Percentiles rank a stretch among this genome's conserved stretches.
Evolutionary conservation across 2,888 invertebrate species (phyloP).

Genomic region (Xestia c-nigrum): DNA sequence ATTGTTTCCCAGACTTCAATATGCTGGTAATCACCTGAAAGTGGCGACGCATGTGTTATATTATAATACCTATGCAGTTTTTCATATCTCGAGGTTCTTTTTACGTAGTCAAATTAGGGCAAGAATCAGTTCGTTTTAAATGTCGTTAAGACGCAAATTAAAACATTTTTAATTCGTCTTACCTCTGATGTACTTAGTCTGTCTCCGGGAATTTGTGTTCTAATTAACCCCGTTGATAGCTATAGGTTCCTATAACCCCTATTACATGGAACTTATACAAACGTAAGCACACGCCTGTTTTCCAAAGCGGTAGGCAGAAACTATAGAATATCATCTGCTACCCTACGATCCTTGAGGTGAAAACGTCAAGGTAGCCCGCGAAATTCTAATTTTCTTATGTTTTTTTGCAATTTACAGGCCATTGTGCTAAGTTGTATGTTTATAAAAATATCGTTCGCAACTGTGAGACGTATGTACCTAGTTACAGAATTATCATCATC

Average conservation of each 20-base stretch:
- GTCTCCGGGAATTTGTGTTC: background rate
- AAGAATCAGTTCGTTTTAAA: background rate
- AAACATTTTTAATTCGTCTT: background rate
- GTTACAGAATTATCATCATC: no score
- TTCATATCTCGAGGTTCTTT: background rate
- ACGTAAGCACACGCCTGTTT: background rate
- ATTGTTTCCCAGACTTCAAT: conserved; percentile 91
- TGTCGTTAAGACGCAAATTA: background rate
- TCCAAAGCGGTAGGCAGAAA: background rate
- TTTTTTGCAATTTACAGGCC: no score
- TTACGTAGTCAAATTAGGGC: background rate
- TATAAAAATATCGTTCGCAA: no score
- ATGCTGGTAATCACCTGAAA: conserved; percentile 92
- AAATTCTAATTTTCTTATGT: no score
- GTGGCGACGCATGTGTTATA: background rate
- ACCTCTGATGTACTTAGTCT: background rate
- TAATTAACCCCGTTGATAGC: background rate
- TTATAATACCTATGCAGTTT: background rate
- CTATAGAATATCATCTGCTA: background rate
- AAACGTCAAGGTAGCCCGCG: no score
- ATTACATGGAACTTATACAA: background rate
- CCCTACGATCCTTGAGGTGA: background rate
- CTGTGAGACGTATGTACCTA: no score
- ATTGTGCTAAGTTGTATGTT: no score
- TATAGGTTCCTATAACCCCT: background rate